A percentile compares a stretch with the other conserved stretches of the same genome.
Evolutionary conservation across 2,113 vertebrate species (phyloP).

Genomic region (Psephotus haematonotus): DNA sequence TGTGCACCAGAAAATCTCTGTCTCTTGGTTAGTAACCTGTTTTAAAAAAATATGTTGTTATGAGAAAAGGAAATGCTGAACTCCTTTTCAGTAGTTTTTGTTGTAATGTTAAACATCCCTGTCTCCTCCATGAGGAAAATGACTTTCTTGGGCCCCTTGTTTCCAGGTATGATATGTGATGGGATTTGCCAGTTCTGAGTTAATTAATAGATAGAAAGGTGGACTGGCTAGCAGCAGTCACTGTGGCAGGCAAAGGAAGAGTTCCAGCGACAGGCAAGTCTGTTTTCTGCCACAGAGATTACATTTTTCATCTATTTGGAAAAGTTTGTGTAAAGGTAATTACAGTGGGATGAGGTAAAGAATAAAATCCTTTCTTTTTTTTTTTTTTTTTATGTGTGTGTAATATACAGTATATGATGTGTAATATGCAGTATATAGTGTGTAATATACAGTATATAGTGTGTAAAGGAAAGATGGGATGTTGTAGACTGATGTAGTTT

Average conservation of each 20-base stretch:
- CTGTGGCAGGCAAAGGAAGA: fast-evolving
- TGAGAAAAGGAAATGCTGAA: neutral
- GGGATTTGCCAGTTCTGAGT: neutral
- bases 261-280: neutral
- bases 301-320: neutral
- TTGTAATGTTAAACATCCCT: neutral
- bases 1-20: neutral
- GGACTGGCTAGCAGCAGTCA: neutral
- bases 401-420: neutral
- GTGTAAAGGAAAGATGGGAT: neutral
- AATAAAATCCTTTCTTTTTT: neutral
- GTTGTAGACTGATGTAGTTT: neutral
- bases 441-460: neutral
- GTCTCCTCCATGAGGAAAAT: neutral
- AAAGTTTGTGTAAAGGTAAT: neutral
- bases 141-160: neutral
- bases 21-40: neutral
- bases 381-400: neutral
- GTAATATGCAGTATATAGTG: neutral
- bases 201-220: neutral
- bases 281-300: neutral
- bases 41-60: neutral
- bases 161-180: neutral
- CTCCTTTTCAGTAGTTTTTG: neutral
- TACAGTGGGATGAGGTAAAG: neutral